These are phyloP conservation scores for Euborellia annulipes DNA, from an alignment of 1,140 invertebrate genomes.

Conservation along the genomic window DNA sequence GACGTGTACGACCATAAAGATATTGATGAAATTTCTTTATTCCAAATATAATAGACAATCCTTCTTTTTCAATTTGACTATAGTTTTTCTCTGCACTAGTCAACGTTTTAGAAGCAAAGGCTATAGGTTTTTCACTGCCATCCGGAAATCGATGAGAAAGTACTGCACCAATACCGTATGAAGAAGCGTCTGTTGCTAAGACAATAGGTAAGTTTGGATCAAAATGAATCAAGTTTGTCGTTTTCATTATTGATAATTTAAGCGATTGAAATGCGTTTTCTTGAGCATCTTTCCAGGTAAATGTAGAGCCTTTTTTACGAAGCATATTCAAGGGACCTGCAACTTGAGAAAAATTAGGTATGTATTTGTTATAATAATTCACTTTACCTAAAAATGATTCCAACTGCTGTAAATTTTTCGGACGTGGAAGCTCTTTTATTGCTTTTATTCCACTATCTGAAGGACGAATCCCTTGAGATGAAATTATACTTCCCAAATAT, in stretches of 20 bases:
- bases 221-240: slow-evolving; percentile 20
- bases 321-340: slow-evolving; percentile 19
- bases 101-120: slow-evolving; percentile 28
- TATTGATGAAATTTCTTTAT: slow-evolving; percentile 36
- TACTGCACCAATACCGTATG: slow-evolving; percentile 15
- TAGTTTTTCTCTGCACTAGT: slow-evolving; percentile 29
- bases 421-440: slow-evolving; percentile 22
- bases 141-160: slow-evolving; percentile 16
- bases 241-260: slow-evolving; percentile 17
- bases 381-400: slow-evolving; percentile 23
- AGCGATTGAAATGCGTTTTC: slow-evolving; percentile 17
- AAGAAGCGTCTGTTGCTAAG: slow-evolving; percentile 27
- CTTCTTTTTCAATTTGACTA: slow-evolving; percentile 35
- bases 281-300: slow-evolving; percentile 15
- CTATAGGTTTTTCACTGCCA: slow-evolving; percentile 24
- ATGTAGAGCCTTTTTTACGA: slow-evolving; percentile 13
- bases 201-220: slow-evolving; percentile 24
- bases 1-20: slow-evolving; percentile 29
- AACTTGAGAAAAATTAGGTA: slow-evolving; percentile 17
- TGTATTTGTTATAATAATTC: slow-evolving; percentile 26
- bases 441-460: no score
- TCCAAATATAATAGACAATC: slow-evolving; percentile 32
- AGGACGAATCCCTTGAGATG: no score
- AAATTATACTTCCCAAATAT: no score
- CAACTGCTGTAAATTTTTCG: slow-evolving; percentile 21